Evolutionary conservation across 2,797 vertebrate species (phyloP).

Genomic region (Halcyon badia): DNA sequence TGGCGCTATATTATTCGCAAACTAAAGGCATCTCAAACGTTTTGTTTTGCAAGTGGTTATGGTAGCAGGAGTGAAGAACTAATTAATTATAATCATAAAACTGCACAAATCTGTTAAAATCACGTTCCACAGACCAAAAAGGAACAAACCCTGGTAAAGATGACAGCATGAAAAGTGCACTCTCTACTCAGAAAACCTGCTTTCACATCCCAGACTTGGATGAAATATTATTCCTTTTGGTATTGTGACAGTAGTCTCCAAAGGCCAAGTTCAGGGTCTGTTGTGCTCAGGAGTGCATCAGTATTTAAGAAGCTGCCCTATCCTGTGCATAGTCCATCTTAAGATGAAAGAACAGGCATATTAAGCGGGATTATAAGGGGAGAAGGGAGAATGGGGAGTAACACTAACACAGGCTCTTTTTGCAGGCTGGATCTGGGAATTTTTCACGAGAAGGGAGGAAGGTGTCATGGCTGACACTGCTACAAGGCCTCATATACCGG

Average conservation of each 20-base stretch:
- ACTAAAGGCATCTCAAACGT: slow-evolving; percentile 37
- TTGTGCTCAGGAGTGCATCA: neutral
- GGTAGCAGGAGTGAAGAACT: neutral
- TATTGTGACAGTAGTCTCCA: neutral
- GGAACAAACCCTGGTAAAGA: neutral
- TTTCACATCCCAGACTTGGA: neutral
- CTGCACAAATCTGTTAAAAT: slow-evolving; percentile 8
- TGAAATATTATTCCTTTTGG: neutral
- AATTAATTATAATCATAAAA: neutral
- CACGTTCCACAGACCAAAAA: neutral
- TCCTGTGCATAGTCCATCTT: neutral
- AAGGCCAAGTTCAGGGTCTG: neutral
- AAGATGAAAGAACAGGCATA: neutral
- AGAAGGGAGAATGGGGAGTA: neutral
- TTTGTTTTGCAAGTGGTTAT: slow-evolving; percentile 25
- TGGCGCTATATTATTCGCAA: neutral
- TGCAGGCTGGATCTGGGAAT: neutral
- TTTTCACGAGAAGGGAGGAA: neutral
- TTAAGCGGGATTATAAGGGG: neutral
- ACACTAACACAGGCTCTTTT: neutral
- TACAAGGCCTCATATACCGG: neutral
- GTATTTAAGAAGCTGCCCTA: neutral
- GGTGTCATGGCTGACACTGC: neutral
- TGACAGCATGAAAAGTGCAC: neutral
- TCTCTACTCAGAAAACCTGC: neutral